phyloP scores from a whole-genome alignment of 1,140 invertebrate genomes.

The Dendroctonus valens region DNA sequence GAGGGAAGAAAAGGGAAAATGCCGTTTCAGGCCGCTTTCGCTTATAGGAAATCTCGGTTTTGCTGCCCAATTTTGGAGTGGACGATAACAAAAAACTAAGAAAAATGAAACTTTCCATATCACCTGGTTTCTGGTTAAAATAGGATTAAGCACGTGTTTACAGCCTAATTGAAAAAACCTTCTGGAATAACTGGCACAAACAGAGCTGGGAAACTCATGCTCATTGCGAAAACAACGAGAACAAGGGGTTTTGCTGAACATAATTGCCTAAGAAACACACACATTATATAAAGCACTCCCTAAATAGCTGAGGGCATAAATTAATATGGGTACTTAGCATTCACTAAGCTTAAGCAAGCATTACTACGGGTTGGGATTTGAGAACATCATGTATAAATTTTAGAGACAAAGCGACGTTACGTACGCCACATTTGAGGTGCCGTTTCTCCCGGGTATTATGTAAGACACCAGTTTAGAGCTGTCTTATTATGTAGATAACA shows the following conservation, averaged over 20 bases:
- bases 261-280: slow-evolving; percentile 10
- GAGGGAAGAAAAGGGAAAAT: slow-evolving; percentile 1
- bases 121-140: no score
- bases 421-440: slow-evolving; percentile 24
- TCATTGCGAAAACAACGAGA: background rate
- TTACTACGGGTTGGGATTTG: slow-evolving; percentile 20
- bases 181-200: no score
- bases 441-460: slow-evolving; percentile 8
- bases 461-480: slow-evolving; percentile 11
- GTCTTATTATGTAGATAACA: slow-evolving; percentile 7
- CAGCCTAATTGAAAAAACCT: no score
- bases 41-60: no score
- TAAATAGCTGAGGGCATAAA: slow-evolving; percentile 18
- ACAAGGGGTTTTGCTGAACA: slow-evolving; percentile 4
- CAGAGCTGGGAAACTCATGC: no score
- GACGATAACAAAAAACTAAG: no score
- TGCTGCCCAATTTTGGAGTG: no score
- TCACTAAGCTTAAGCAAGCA: slow-evolving; percentile 22
- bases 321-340: slow-evolving; percentile 28
- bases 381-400: slow-evolving; percentile 30
- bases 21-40: no score
- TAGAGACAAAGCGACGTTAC: slow-evolving; percentile 22
- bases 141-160: no score
- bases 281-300: slow-evolving; percentile 14
- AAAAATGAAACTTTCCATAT: no score